Conservation (phyloP, 1,140 invertebrate genomes). For the Trichonephila clavata region DNA sequence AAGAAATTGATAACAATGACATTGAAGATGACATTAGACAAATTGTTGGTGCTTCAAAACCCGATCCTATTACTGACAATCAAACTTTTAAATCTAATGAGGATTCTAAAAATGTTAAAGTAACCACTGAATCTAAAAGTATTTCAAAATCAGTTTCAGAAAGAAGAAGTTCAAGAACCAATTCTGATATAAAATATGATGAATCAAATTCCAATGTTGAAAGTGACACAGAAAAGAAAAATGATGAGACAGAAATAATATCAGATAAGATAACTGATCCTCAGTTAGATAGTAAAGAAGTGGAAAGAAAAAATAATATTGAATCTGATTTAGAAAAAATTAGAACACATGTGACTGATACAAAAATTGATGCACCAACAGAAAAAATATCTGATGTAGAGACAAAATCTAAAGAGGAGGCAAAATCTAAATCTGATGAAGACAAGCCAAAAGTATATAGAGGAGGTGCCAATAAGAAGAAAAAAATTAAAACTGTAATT, state of each 20-base stretch:
- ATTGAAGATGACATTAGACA: slow-evolving; percentile 46
- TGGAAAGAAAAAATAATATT: background rate
- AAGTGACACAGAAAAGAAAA: background rate
- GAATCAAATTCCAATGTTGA: background rate
- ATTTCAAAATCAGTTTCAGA: background rate
- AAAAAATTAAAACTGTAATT: slow-evolving; percentile 4
- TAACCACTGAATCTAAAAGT: background rate
- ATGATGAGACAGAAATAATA: background rate
- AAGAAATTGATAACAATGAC: background rate
- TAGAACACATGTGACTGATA: background rate
- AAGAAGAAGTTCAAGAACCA: background rate
- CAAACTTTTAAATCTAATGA: background rate
- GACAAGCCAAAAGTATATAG: background rate
- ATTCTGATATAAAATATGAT: background rate
- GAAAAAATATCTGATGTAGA: slow-evolving; percentile 19
- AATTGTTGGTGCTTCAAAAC: slow-evolving; percentile 27
- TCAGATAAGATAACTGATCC: no score
- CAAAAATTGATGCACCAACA: background rate
- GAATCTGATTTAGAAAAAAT: slow-evolving; percentile 58
- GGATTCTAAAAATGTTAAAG: background rate
- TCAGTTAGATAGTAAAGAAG: background rate
- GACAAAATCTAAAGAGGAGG: background rate
- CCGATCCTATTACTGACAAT: background rate
- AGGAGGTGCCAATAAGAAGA: slow-evolving; percentile 17
- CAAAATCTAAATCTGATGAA: background rate